These are phyloP conservation scores for Pollachius pollachius DNA, from an alignment of 2,113 vertebrate genomes.

Conservation along the genomic window DNA sequence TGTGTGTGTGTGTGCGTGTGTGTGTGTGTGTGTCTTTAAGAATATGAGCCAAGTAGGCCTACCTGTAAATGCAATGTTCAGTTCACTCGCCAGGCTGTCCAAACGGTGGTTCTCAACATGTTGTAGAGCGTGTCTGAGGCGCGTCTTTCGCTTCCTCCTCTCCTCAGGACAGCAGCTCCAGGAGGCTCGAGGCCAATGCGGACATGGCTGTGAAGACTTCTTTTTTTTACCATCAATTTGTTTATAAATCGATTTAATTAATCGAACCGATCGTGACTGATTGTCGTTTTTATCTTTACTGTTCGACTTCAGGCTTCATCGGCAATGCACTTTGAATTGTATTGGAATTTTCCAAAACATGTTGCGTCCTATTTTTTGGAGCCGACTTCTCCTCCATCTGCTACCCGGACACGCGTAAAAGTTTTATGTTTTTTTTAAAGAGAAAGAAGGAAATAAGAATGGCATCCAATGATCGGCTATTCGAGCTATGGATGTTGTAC, in stretches of 20 bases:
- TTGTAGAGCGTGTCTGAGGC: too few species aligned
- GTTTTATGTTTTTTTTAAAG: constrained; percentile 38
- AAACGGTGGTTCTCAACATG: too few species aligned
- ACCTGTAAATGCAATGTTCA: constrained; percentile 52
- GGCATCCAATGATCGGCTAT: constrained; percentile 86
- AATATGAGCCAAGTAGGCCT: constrained; percentile 33
- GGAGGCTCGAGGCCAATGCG: constrained; percentile 46
- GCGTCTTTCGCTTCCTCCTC: constrained; percentile 53
- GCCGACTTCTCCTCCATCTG: constrained; percentile 44
- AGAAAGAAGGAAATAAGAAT: constrained; percentile 63
- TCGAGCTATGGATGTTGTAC: constrained; percentile 91
- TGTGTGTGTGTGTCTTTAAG: constrained; percentile 61
- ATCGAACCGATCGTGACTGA: constrained; percentile 8
- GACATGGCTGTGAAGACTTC: constrained; percentile 58
- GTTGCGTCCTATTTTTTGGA: constrained; percentile 39
- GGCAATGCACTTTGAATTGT: constrained; percentile 19
- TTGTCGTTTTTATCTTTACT: constrained; percentile 18
- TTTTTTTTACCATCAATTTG: constrained; percentile 37
- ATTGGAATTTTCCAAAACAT: constrained; percentile 30
- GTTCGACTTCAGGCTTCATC: constrained; percentile 29
- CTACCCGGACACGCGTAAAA: constrained; percentile 15
- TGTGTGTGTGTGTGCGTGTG: not conserved
- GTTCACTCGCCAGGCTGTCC: constrained; percentile 21
- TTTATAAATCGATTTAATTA: constrained; percentile 38
- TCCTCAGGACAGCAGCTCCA: constrained; percentile 39